phyloP scores from a whole-genome alignment of 2,888 invertebrate genomes.

The Slavum lentiscoides region DNA sequence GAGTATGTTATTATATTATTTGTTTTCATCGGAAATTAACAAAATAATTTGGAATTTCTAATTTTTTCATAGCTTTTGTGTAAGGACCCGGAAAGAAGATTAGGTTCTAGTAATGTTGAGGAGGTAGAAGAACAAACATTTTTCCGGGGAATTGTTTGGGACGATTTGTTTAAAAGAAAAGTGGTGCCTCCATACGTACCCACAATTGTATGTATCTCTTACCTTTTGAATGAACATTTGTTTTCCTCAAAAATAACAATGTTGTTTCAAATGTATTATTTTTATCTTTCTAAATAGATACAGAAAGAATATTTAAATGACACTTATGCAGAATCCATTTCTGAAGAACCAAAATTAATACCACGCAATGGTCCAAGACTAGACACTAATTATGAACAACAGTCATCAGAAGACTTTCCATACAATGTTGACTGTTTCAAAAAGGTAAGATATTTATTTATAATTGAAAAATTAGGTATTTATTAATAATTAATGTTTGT shows the following conservation, averaged over 20 bases:
- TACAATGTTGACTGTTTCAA: no score
- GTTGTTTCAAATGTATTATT: no score
- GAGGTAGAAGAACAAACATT: constrained; percentile 99
- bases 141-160: constrained; percentile 96
- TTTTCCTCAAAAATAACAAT: neutral
- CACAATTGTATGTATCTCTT: constrained; percentile 78
- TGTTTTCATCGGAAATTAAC: no score
- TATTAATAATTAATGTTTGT: no score
- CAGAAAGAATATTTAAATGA: constrained; percentile 97
- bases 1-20: no score
- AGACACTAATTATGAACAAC: no score
- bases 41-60: no score
- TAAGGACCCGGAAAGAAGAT: constrained; percentile 94
- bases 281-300: constrained; percentile 63
- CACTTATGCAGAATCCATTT: constrained; percentile 98
- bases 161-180: constrained; percentile 88
- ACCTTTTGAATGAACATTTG: neutral
- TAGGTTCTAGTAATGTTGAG: constrained; percentile 98
- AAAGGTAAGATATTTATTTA: no score
- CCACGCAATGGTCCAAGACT: constrained; percentile 87
- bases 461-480: no score
- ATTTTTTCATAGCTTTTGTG: no score
- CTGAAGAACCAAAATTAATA: constrained; percentile 62
- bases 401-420: no score
- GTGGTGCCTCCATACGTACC: constrained; percentile 98